Base-by-base conservation (phyloP, 2,888 invertebrate species). In the Caenorhabditis uteleia region DNA sequence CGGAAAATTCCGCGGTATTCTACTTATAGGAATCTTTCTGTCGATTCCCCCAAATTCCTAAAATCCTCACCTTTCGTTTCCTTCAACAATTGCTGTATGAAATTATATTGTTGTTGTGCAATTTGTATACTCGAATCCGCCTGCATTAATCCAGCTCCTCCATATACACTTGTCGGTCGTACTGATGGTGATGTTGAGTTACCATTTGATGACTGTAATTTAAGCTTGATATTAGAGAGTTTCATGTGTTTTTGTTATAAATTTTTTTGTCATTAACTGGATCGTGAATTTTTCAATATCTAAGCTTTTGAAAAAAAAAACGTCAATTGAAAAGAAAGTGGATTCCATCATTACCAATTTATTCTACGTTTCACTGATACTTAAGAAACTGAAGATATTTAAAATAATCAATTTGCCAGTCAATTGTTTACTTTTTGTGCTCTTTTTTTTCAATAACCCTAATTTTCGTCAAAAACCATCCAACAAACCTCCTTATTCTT, bases 101-200 rank as follows among this genome's bases (percentile, higher is more conserved):
- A 98, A 23, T 92, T 91, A 90, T 94, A 93, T 85, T 98, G 95
- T 31, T 94, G 93, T 84, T 95, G 93, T 14, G 93, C 93, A 79
- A 95, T 91, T 34, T 92, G 88, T 0, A 36, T 54, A 36, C 93
- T 92, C 0, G 93, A 92, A 77, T 85, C 74, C 5, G 47, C 70
- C 38, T 59, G 58, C 43, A 72, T 55, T 14, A 74, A 50, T 21
- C 71, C 67, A 2, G 72, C 68, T 23, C 70, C 70, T 18, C 77
- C 72, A 49, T 74, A 74, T 1, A 70, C 56, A 38, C 68, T 66
- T 12, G 68, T 68, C 8, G 68, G 67, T 14, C 74, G 57, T 6
- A 43, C 54, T 1, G 50, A 44, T 16, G 51, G 50, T 1, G 49
- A 45, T 43, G 34, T 48, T 16, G 48, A 34, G 25, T 54, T 60